Conservation (phyloP, 2,888 invertebrate species). For the Hetaerina titia region DNA sequence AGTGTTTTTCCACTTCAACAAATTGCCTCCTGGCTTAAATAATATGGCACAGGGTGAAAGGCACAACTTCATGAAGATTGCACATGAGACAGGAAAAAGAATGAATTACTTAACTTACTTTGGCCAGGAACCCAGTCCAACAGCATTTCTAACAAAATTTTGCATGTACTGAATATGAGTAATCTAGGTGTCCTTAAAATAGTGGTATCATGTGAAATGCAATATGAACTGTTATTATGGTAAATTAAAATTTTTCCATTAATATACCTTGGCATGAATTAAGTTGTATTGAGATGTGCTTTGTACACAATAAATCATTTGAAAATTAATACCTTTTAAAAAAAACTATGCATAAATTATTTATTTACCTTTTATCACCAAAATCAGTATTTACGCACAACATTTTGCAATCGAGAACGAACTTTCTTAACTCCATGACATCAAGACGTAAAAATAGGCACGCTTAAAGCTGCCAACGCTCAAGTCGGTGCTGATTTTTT, state of each 20-base stretch:
- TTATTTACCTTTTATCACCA: neutral
- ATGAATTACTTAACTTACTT: conserved; percentile 51
- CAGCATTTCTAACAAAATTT: conserved; percentile 68
- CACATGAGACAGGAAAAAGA: conserved; percentile 52
- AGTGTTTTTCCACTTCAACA: conserved; percentile 68
- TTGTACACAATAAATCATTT: conserved; percentile 71
- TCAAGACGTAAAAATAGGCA: neutral
- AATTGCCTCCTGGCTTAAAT: conserved; percentile 64
- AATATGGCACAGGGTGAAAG: conserved; percentile 64
- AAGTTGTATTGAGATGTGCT: conserved; percentile 71
- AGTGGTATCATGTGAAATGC: conserved; percentile 66
- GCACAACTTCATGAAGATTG: conserved; percentile 62
- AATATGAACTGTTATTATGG: conserved; percentile 66
- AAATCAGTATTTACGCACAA: neutral
- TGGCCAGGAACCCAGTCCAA: conserved; percentile 66
- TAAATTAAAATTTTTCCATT: conserved; percentile 69
- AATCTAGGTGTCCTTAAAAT: conserved; percentile 69
- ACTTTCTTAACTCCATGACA: neutral
- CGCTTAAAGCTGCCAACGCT: neutral
- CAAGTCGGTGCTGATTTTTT: neutral
- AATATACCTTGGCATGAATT: conserved; percentile 70
- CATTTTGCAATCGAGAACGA: neutral
- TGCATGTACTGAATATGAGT: conserved; percentile 70
- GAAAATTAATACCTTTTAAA: conserved; percentile 68
- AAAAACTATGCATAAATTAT: neutral